phyloP scores from a whole-genome alignment of 2,797 vertebrate species.

The Anisognathus igniventris region DNA sequence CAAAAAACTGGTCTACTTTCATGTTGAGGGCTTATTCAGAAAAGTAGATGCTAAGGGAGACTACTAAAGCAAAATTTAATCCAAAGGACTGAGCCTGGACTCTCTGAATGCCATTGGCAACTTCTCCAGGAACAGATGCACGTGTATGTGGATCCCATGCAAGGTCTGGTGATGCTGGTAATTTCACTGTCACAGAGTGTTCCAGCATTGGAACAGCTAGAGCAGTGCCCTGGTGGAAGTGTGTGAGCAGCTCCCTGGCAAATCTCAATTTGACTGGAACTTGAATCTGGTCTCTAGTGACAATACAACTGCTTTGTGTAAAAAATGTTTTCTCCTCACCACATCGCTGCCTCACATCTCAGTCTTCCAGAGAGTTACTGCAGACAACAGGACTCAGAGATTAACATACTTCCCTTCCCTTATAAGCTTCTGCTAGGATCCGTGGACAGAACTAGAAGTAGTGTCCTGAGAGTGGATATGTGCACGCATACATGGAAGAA shows the following conservation, averaged over 20 bases:
- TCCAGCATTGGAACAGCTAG: neutral
- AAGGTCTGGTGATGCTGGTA: neutral
- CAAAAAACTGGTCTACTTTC: neutral
- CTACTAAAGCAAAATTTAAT: neutral
- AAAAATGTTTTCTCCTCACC: neutral
- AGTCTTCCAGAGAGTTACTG: neutral
- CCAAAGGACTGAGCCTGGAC: neutral
- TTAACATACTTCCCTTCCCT: neutral
- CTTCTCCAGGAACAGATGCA: neutral
- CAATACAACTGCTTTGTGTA: neutral
- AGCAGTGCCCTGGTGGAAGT: neutral
- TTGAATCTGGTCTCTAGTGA: neutral
- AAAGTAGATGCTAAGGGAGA: neutral
- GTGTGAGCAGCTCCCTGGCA: neutral
- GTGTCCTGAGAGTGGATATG: neutral
- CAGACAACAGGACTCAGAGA: neutral
- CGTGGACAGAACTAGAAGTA: neutral
- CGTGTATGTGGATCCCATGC: neutral
- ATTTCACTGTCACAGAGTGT: neutral
- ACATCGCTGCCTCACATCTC: neutral
- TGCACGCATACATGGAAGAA: neutral
- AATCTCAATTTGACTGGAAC: neutral
- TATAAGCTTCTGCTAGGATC: neutral
- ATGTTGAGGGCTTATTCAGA: neutral
- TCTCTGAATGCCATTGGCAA: neutral